Evolutionary conservation across 2,113 vertebrate genomes (phyloP), one percentile per base, ranked within the genome.

Genomic region (Phaetusa simplex): DNA sequence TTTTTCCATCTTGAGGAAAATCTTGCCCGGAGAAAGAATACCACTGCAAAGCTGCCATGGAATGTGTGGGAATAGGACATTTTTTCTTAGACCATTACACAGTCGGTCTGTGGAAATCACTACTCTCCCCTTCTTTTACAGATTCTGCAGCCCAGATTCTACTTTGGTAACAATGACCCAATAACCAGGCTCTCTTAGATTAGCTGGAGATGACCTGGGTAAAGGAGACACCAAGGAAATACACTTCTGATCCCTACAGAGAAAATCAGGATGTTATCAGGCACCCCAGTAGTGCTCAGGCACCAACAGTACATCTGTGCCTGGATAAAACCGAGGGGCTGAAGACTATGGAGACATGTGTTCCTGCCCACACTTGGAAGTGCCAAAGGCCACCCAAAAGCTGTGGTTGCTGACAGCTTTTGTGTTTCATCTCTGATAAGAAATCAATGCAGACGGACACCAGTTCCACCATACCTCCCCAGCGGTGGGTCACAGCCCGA

Each of bases 391-490:
- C 50, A 78, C 61, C 16, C 22, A 47, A 91, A 94, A 69, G 16
- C 53, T 65, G 32, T 27, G 13, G 6, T 3, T 66, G 56, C 52
- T 73, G 40, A 13, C 78, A 90, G 49, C 12, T 73, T 53, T 76
- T 55, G 11, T 40, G 4, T 59, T 29, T 58, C 1, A 0, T 13
- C 34, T 62, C 76, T 15, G 21, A 36, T 16, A 56, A 50, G 32
- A 80, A 64, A 78, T 20, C 64, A 47, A 13, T 22, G 34, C 11
- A 73, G 49, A 45, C 4, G 15, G n/a, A 56, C 53, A 23, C 6
- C 1, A 10, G 23, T 11, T 87, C 29, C 82, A 82, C 43, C 8
- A 12, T 3, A 50, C 0, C 0, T 18, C 30, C 20, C 34, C 0
- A 0, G 14, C 6, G 14, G 2, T 22, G 53, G 6, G 45, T 34